Base-by-base conservation (phyloP, 1,140 invertebrate species). In the Myzus persicae region DNA sequence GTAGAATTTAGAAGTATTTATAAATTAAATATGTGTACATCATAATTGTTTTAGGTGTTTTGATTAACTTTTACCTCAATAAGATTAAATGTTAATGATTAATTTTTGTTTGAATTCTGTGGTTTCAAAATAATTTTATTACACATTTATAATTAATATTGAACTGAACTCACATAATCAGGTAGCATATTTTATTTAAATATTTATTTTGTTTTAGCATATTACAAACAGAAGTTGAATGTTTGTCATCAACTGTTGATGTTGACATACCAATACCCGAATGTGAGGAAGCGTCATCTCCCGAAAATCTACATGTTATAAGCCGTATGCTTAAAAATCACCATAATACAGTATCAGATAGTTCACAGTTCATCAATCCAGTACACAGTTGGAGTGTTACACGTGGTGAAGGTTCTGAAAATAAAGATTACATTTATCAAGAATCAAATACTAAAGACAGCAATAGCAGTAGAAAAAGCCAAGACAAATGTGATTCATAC, bases 311-410 rank as follows among this genome's bases (percentile, higher is more conserved):
- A 26, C 97, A 97, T 93, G 95, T 98, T 3, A 97, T 97, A 96
- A 97, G 97, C 95, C 97, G 98, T 94, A 98, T 98, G 97, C 96
- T 98, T 3, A 96, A 97, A 0, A 97, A 98, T 95, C 97, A 98
- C 40, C 48, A 76, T 82, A 22, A 46, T 14, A 46, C 84, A 84
- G 7, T 14, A 18, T 84, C 76, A 46, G n/a, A 92, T 38, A 40
- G 24, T 92, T 92, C 42, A 44, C 42, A 44, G 91, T 82, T 82
- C 14, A 51, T 84, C n/a, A 44, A 84, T 84, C 76, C 67, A 84
- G 14, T 84, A 38, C 59, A 51, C 31, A 81, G 76, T 40, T 4
- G 22, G 22, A 92, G 76, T 92, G 46, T 84, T 26, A 84, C 91
- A 84, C 22, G 36, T 51, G 91, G 44, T 76, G 42, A 91, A 22